phyloP scores from a whole-genome alignment of 2,888 invertebrate species.

The Ormyrus thymus region DNA sequence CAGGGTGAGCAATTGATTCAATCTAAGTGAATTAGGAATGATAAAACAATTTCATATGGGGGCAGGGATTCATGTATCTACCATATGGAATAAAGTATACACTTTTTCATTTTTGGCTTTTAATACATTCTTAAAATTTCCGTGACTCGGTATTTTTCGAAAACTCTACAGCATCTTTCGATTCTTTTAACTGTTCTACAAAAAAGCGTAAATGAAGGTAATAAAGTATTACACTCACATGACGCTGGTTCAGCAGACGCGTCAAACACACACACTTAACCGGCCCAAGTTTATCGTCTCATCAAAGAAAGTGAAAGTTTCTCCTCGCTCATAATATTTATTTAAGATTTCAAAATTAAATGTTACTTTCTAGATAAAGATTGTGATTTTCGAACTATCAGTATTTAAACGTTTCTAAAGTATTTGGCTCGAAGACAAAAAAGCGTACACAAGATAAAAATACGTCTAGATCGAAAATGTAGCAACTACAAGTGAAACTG shows the following conservation, averaged over 20 bases:
- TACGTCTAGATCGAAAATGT: too few relatives aligned
- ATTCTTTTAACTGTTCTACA: background rate
- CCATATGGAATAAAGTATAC: conserved; percentile 27
- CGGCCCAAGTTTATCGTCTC: too few relatives aligned
- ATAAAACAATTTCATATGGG: conserved; percentile 42
- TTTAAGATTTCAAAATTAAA: too few relatives aligned
- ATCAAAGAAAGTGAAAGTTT: too few relatives aligned
- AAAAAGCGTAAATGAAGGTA: background rate
- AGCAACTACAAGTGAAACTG: too few relatives aligned
- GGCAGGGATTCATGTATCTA: conserved; percentile 8
- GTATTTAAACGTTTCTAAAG: too few relatives aligned
- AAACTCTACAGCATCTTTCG: conserved; percentile 10
- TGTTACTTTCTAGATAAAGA: too few relatives aligned
- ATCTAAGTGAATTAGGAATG: conserved; percentile 47
- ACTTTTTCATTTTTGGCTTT: conserved; percentile 14
- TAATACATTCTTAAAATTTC: background rate
- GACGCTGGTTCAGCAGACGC: conserved; percentile 6
- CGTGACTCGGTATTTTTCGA: conserved; percentile 32
- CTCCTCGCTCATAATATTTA: too few relatives aligned
- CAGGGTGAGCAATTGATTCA: conserved; percentile 46
- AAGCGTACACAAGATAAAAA: too few relatives aligned
- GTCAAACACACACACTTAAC: background rate
- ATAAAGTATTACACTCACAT: conserved; percentile 18
- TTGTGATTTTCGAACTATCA: too few relatives aligned
- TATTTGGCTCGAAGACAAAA: too few relatives aligned